Conservation (phyloP, 1,140 invertebrate genomes). For the Cyphomyrmex costatus region DNA sequence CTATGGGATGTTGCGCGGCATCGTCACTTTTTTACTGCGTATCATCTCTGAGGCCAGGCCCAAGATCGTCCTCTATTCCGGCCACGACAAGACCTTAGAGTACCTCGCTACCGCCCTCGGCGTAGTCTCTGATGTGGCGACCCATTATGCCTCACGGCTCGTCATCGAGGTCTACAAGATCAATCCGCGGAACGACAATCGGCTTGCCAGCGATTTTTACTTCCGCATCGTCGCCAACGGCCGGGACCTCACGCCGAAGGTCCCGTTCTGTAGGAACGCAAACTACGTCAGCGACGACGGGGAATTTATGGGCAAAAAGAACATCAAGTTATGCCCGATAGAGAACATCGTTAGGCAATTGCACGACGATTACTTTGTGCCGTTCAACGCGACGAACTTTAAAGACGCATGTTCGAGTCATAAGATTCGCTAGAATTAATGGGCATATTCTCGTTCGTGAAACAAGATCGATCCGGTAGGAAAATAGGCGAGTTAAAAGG, state of each 20-base stretch:
- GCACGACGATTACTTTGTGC: conserved; percentile 94
- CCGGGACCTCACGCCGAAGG: conserved; percentile 93
- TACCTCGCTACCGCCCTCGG: conserved; percentile 93
- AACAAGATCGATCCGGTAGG: neutral
- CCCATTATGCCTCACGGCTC: conserved; percentile 94
- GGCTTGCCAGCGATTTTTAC: conserved; percentile 90
- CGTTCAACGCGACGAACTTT: conserved; percentile 94
- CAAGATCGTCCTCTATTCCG: conserved; percentile 95
- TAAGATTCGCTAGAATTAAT: conserved; percentile 42
- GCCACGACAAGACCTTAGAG: conserved; percentile 96
- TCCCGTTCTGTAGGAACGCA: conserved; percentile 92
- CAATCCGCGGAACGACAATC: conserved; percentile 84
- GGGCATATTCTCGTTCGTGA: neutral
- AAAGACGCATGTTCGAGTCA: conserved; percentile 91
- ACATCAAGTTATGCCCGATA: conserved; percentile 92
- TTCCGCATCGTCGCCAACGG: conserved; percentile 95
- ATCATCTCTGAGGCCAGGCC: conserved; percentile 93
- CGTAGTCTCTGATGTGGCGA: conserved; percentile 88
- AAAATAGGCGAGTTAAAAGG: conserved; percentile 43
- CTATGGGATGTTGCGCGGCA: conserved; percentile 92
- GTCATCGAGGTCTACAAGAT: conserved; percentile 93
- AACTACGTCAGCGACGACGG: conserved; percentile 84
- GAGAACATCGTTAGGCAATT: conserved; percentile 94
- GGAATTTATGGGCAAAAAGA: conserved; percentile 81
- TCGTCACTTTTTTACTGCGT: conserved; percentile 92